A percentile compares a stretch with the other conserved stretches of the same genome.
Evolutionary conservation across 2,797 vertebrate genomes (phyloP).

Genomic region (Paguma larvata): DNA sequence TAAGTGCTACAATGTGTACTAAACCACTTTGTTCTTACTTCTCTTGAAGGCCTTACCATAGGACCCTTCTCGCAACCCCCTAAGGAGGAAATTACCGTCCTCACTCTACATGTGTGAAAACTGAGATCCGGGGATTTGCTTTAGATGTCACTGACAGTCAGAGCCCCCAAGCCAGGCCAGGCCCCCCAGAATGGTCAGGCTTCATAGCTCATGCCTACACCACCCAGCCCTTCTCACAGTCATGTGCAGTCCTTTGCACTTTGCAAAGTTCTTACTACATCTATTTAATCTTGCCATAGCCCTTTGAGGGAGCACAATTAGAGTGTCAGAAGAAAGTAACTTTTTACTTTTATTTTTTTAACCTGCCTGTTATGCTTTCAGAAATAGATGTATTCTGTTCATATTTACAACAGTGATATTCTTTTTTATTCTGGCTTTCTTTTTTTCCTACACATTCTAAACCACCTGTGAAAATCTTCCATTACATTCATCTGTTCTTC

Average conservation of each 20-base stretch:
- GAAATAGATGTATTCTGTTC: slow-evolving; percentile 71
- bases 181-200: not conserved
- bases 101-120: not conserved
- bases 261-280: slow-evolving; percentile 7
- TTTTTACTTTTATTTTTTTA: slow-evolving; percentile 69
- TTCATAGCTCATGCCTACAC: not conserved
- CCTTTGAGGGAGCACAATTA: slow-evolving; percentile 51
- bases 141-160: not conserved
- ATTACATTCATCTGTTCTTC: slow-evolving; percentile 67
- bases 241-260: not conserved
- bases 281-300: slow-evolving; percentile 48
- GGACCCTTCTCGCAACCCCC: not conserved
- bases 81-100: slow-evolving; percentile 4
- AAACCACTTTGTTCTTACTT: slow-evolving; percentile 28
- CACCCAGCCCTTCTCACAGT: slow-evolving; percentile 13
- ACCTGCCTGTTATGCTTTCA: slow-evolving; percentile 62
- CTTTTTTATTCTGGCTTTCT: slow-evolving; percentile 70
- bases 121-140: not conserved
- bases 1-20: not conserved
- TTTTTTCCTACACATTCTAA: slow-evolving; percentile 60
- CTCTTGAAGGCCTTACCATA: slow-evolving; percentile 20
- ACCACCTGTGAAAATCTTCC: slow-evolving; percentile 78
- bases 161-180: not conserved
- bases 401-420: slow-evolving; percentile 61
- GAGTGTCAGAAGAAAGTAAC: slow-evolving; percentile 54